Evolutionary conservation across 2,113 vertebrate genomes (phyloP).

Genomic region (Ranitomeya imitator): DNA sequence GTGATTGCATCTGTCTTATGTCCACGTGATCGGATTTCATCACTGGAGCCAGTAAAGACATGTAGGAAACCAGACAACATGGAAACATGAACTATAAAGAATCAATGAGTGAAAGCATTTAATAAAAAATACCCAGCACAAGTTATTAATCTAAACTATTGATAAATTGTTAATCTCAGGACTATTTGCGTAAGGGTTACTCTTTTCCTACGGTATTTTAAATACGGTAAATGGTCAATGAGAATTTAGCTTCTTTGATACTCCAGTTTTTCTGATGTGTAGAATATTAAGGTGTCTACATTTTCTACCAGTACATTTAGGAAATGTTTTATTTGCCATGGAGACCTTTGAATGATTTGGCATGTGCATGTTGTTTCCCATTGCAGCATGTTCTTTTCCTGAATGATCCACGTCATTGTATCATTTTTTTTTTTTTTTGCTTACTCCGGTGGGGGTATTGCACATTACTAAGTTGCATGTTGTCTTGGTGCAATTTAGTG

Average conservation of each 20-base stretch:
- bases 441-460: constrained; percentile 86
- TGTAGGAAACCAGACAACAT: no score
- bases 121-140: no score
- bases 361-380: constrained; percentile 61
- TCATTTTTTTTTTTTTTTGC: constrained; percentile 74
- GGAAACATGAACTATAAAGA: no score
- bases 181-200: neutral
- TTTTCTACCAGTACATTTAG: neutral
- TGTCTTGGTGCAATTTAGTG: constrained; percentile 85
- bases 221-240: neutral
- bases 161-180: no score
- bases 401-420: constrained; percentile 74
- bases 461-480: constrained; percentile 88
- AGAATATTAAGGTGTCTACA: neutral
- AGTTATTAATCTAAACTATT: no score
- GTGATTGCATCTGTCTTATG: no score
- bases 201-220: neutral
- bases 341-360: neutral
- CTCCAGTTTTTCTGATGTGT: neutral
- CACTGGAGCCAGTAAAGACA: no score
- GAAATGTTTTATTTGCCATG: neutral
- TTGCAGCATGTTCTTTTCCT: constrained; percentile 74
- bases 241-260: neutral
- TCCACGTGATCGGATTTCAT: no score
- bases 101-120: no score